Evolutionary conservation across 2,888 invertebrate species (phyloP).

Genomic region (Slavum lentiscoides): DNA sequence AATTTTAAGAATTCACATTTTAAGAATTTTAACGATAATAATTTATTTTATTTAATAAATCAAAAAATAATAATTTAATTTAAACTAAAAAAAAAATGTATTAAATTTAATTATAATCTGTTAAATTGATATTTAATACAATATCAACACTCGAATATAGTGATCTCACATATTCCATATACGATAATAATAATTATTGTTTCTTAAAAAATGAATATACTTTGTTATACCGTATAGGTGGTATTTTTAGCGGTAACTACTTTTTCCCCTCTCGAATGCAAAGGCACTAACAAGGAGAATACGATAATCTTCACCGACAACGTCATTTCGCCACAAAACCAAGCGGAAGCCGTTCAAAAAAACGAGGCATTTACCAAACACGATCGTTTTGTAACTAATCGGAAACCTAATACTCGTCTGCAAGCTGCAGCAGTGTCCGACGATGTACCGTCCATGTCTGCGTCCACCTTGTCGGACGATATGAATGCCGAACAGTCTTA

Average conservation of each 20-base stretch:
- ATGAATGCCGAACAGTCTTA: slow-evolving; percentile 30
- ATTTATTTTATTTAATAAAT: too few species aligned
- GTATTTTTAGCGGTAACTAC: not conserved
- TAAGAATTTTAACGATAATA: too few species aligned
- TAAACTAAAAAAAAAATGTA: too few species aligned
- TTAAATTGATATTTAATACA: too few species aligned
- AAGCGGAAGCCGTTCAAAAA: not conserved
- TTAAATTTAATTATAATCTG: too few species aligned
- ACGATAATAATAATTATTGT: too few species aligned
- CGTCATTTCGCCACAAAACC: not conserved
- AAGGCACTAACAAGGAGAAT: not conserved
- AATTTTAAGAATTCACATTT: too few species aligned
- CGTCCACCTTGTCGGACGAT: not conserved
- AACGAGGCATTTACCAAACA: not conserved
- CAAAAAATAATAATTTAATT: too few species aligned
- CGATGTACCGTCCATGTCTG: not conserved
- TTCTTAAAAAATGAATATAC: too few species aligned
- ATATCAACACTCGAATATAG: too few species aligned
- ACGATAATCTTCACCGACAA: not conserved
- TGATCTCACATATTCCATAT: too few species aligned
- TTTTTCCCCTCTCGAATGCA: slow-evolving; percentile 1
- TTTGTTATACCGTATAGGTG: not conserved
- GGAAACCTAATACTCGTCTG: not conserved
- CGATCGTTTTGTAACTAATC: not conserved
- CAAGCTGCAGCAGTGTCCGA: not conserved